Conservation (phyloP, 2,113 vertebrate genomes). For the Antechinus flavipes region DNA sequence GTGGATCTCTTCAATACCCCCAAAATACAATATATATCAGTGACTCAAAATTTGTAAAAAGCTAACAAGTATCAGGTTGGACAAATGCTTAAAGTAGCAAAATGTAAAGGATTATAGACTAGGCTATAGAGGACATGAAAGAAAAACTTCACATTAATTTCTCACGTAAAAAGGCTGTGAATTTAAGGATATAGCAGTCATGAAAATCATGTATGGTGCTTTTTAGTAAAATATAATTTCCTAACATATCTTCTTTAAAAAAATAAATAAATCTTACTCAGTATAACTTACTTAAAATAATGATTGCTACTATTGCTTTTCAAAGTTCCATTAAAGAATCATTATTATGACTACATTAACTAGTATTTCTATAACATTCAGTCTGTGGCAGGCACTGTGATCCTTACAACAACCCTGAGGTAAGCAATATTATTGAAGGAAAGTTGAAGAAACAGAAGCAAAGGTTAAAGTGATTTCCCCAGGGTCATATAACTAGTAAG, state of each 20-base stretch:
- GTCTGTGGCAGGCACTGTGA: too few species aligned
- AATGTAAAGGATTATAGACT: too few species aligned
- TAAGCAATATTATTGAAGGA: too few species aligned
- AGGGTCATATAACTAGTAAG: too few species aligned
- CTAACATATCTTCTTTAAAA: not conserved
- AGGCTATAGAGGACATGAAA: not conserved
- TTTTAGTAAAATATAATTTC: not conserved
- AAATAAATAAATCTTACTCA: not conserved
- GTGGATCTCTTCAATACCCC: too few species aligned
- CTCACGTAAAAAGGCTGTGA: not conserved
- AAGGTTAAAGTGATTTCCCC: too few species aligned
- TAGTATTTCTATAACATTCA: too few species aligned
- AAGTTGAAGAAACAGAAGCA: too few species aligned
- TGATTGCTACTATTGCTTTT: not conserved
- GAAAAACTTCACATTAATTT: not conserved
- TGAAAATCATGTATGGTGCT: not conserved
- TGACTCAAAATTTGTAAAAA: not conserved
- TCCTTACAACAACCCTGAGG: too few species aligned
- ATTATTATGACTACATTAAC: too few species aligned
- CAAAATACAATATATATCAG: too few species aligned
- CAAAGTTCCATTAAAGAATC: not conserved
- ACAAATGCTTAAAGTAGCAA: not conserved
- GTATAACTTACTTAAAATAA: not conserved
- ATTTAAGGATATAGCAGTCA: not conserved
- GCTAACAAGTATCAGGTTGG: not conserved